These are phyloP conservation scores for Xiphorhynchus elegans DNA, from an alignment of 2,113 vertebrate genomes.

Conservation along the genomic window DNA sequence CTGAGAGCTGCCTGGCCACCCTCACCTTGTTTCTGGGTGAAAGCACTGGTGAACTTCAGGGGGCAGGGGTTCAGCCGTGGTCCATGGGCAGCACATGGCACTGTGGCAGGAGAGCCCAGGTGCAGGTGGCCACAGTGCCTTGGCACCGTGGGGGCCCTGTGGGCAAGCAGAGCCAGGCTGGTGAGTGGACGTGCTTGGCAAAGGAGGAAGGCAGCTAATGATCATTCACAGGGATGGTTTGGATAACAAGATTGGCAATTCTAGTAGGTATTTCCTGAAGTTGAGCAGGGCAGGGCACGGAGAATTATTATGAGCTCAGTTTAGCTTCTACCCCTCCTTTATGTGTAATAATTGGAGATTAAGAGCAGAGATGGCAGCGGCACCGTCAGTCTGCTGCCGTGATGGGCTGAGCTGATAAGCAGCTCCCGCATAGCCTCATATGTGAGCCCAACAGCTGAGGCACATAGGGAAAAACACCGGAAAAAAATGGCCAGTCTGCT, in stretches of 20 bases:
- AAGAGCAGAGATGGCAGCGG: neutral
- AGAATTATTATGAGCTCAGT: constrained; percentile 14
- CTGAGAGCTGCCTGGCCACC: neutral
- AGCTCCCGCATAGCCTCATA: neutral
- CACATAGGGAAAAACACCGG: fast-evolving
- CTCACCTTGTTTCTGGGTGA: neutral
- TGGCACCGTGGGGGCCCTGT: fast-evolving
- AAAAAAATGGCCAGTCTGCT: neutral
- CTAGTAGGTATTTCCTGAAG: constrained; percentile 7
- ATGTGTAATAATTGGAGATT: constrained; percentile 22
- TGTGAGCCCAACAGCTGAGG: neutral
- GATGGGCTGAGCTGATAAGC: neutral
- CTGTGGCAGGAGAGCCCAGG: fast-evolving
- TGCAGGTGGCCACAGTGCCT: neutral
- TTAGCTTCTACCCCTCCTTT: constrained; percentile 42
- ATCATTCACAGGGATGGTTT: neutral
- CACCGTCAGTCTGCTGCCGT: neutral
- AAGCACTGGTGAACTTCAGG: neutral
- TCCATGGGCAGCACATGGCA: fast-evolving
- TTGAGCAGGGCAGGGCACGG: neutral
- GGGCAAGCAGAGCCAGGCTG: neutral
- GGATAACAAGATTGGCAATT: neutral
- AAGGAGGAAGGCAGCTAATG: neutral
- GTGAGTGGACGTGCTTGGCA: neutral
- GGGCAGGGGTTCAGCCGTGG: fast-evolving